These are phyloP conservation scores for Spinus pinus DNA, from an alignment of 2,797 vertebrate species.

Conservation along the genomic window DNA sequence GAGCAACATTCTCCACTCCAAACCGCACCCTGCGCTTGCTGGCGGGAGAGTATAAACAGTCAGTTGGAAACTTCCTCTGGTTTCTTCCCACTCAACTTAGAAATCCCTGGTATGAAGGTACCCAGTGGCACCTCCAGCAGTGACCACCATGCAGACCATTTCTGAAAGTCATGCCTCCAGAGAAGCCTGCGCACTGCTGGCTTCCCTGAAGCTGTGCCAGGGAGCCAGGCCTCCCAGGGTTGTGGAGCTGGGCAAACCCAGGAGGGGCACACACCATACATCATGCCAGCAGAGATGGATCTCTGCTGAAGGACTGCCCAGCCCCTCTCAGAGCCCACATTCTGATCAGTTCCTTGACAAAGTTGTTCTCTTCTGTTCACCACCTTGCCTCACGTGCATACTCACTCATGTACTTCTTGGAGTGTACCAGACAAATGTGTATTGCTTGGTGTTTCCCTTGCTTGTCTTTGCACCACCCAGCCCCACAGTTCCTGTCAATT, in stretches of 20 bases:
- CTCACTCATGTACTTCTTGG: neutral
- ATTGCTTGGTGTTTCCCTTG: neutral
- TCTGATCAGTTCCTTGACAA: neutral
- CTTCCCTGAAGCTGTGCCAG: neutral
- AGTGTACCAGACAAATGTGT: neutral
- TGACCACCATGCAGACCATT: neutral
- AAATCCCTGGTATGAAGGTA: neutral
- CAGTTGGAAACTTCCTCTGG: constrained; percentile 28
- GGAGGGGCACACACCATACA: neutral
- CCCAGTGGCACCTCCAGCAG: neutral
- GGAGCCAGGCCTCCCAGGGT: fast-evolving
- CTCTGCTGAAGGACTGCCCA: neutral
- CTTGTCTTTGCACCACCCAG: neutral
- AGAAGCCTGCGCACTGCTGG: neutral
- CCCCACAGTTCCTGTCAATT: neutral
- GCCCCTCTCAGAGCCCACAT: neutral
- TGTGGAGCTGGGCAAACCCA: neutral
- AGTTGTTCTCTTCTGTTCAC: neutral
- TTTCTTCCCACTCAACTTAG: neutral
- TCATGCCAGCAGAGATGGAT: neutral
- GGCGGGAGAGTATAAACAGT: constrained; percentile 32
- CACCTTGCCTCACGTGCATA: fast-evolving
- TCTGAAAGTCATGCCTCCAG: neutral
- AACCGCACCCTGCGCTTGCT: constrained; percentile 42
- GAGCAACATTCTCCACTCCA: constrained; percentile 58